Evolutionary conservation across 2,113 vertebrate species (phyloP).

Genomic region (Grammomys dolichurus): DNA sequence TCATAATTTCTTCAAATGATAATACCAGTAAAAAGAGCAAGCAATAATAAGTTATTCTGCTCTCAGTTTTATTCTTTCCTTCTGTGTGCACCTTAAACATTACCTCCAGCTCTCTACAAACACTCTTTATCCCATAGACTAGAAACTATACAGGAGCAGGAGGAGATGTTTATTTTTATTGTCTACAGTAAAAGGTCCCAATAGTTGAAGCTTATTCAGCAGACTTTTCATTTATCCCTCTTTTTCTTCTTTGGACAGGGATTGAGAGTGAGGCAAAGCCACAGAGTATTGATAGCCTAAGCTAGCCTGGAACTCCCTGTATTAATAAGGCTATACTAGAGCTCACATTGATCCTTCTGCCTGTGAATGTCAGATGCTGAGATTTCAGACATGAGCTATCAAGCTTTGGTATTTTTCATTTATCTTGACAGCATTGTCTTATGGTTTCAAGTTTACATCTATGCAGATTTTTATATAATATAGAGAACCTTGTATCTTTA

Average conservation of each 20-base stretch:
- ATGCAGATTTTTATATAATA: not conserved
- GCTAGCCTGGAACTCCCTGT: not conserved
- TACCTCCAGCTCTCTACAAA: not conserved
- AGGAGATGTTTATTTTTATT: conserved; percentile 34
- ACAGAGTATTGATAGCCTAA: not conserved
- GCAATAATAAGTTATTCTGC: not conserved
- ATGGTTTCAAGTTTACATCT: not conserved
- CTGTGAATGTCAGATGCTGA: not conserved
- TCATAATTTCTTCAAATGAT: conserved; percentile 4
- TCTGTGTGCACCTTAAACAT: not conserved
- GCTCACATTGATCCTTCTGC: not conserved
- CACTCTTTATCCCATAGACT: not conserved
- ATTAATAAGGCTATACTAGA: not conserved
- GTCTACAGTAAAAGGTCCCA: not conserved
- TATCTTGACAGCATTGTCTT: not conserved
- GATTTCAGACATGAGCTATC: not conserved
- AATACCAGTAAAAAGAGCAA: conserved; percentile 4
- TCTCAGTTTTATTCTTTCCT: not conserved
- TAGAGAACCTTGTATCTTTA: not conserved
- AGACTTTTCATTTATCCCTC: not conserved
- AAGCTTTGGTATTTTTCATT: not conserved
- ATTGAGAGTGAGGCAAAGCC: not conserved
- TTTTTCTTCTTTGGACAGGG: not conserved
- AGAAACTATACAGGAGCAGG: not conserved
- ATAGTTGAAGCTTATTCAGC: not conserved